These are phyloP conservation scores for Rhinichthys osculus DNA, from an alignment of 2,797 vertebrate genomes.

Conservation along the genomic window DNA sequence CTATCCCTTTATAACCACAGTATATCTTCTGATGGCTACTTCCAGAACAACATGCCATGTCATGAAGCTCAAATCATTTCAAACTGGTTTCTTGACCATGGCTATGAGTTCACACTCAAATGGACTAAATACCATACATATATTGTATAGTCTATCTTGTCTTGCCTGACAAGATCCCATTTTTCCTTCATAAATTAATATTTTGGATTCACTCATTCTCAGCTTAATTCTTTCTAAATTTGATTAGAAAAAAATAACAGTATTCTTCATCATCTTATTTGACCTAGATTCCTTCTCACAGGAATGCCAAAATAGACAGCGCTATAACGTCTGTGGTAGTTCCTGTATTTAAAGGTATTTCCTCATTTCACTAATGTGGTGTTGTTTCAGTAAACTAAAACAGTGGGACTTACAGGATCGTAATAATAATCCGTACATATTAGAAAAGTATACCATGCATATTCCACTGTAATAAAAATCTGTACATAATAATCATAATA, in stretches of 20 bases:
- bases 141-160: too few species aligned
- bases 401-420: not conserved
- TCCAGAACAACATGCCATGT: not conserved
- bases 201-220: not conserved
- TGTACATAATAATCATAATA: not conserved
- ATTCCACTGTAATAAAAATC: not conserved
- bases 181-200: not conserved
- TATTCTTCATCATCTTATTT: slow-evolving; percentile 5
- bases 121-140: too few species aligned
- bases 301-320: not conserved
- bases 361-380: not conserved
- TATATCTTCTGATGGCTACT: too few species aligned
- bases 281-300: slow-evolving; percentile 8
- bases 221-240: not conserved
- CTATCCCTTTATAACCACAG: too few species aligned
- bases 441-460: not conserved
- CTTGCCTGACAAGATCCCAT: not conserved
- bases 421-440: not conserved
- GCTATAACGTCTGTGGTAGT: not conserved
- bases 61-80: too few species aligned
- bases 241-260: not conserved
- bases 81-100: too few species aligned
- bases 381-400: slow-evolving; percentile 14
- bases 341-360: slow-evolving; percentile 8
- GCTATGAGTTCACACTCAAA: too few species aligned